Evolutionary conservation across 2,888 invertebrate species (phyloP).

Genomic region (Cremastinae sp.): DNA sequence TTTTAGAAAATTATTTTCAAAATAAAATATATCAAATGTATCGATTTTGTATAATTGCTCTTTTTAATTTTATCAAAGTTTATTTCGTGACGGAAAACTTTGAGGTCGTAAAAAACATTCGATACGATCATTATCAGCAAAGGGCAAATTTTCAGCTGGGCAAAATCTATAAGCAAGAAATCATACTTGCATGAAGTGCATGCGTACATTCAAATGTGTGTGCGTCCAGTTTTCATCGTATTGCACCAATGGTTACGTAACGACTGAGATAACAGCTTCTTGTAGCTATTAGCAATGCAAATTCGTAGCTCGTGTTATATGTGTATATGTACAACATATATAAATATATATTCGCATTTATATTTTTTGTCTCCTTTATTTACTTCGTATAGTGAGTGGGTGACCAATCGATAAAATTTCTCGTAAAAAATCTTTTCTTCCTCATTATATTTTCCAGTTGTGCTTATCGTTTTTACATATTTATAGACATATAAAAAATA

Average conservation of each 20-base stretch:
- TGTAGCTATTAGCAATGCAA: conserved; percentile 49
- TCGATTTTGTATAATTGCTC: no score
- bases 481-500: no score
- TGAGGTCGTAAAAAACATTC: background rate
- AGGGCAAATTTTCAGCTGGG: background rate
- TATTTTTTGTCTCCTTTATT: background rate
- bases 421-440: background rate
- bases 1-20: no score
- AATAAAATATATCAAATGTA: no score
- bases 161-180: no score
- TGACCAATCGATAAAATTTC: conserved; percentile 2
- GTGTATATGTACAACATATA: no score
- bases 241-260: conserved; percentile 46
- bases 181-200: no score
- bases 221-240: conserved; percentile 14
- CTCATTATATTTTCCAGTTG: background rate
- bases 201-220: conserved; percentile 9
- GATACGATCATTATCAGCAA: background rate
- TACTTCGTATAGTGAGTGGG: background rate
- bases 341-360: background rate
- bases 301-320: conserved; percentile 23
- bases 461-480: no score
- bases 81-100: background rate
- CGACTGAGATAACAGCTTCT: conserved; percentile 31
- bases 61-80: no score